Base-by-base conservation (phyloP, 2,797 vertebrate species). In the Lagodon rhomboides region DNA sequence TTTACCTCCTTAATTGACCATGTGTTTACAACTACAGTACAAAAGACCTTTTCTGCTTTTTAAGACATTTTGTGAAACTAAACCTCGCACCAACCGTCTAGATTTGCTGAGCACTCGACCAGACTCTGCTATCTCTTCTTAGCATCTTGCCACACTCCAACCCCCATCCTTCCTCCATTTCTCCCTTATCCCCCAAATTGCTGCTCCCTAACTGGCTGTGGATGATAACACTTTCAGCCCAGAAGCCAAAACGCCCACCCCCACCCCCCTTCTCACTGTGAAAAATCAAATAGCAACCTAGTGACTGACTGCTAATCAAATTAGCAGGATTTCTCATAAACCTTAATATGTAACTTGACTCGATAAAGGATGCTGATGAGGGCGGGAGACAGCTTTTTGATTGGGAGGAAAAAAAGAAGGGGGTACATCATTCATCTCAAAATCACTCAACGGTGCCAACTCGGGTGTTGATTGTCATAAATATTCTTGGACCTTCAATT, bases 321-420 rank as follows among this genome's bases (percentile, higher is more conserved):
- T 97, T 95, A 97, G 94, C 83, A 86, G 93, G 88, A 89, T 94
- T 93, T 91, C 93, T 96, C 95, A 95, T 95, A 96, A 95, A 88
- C 95, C 92, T 94, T 96, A 96, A 97, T 97, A 95, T 95, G 96
- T 95, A 95, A 95, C 91, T 96, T 91, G 94, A 96, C 95, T 96
- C 79, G 87, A 98, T 97, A 96, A 97, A 93, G 93, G 94, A 90
- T 92, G 70, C 70, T 79, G 80, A 82, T 75, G 82, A 83, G 66
- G 79, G 61, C 58, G 55, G 51, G 53, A 85, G 79, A 79, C 68
- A 60, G 68, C 34, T 27, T 3, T 71, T 12, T 60, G 71, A 88
- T 76, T 76, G 22, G n/a, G 27, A 55, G 58, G 64, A 93, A 34
- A 60, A 66, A 73, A 51, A 64, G 54, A 73, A 46, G 15, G 38